Evolutionary conservation across 2,888 invertebrate species (phyloP).

Genomic region (Trisateles emortualis): DNA sequence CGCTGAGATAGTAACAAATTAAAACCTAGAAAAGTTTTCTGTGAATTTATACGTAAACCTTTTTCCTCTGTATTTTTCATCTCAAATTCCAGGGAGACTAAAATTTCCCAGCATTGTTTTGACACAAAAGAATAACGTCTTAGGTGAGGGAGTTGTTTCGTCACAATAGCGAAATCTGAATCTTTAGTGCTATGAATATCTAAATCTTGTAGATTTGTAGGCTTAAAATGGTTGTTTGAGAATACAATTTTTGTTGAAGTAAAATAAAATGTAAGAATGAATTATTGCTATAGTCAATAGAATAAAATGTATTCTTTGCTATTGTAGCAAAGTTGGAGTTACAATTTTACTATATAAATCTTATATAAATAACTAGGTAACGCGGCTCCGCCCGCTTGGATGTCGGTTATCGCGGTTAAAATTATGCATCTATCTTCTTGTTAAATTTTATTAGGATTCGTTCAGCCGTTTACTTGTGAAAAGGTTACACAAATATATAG

Average conservation of each 20-base stretch:
- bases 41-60: constrained; percentile 19
- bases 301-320: too few species aligned
- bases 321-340: too few species aligned
- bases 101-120: constrained; percentile 34
- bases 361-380: too few species aligned
- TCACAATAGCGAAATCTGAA: constrained; percentile 23
- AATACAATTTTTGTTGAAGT: background rate
- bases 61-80: constrained; percentile 33
- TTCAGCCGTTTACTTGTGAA: too few species aligned
- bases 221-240: background rate
- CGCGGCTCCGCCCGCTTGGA: too few species aligned
- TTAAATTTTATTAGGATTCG: too few species aligned
- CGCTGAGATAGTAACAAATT: too few species aligned
- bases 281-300: background rate
- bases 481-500: too few species aligned
- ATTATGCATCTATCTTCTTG: too few species aligned
- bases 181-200: constrained; percentile 5
- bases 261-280: background rate
- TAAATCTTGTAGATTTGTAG: background rate
- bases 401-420: too few species aligned
- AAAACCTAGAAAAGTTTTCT: constrained; percentile 32
- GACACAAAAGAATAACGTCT: constrained; percentile 38
- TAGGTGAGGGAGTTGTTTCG: constrained; percentile 35
- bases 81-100: constrained; percentile 19
- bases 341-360: too few species aligned